Base-by-base conservation (phyloP, 2,797 vertebrate genomes). In the Hybognathus amarus region DNA sequence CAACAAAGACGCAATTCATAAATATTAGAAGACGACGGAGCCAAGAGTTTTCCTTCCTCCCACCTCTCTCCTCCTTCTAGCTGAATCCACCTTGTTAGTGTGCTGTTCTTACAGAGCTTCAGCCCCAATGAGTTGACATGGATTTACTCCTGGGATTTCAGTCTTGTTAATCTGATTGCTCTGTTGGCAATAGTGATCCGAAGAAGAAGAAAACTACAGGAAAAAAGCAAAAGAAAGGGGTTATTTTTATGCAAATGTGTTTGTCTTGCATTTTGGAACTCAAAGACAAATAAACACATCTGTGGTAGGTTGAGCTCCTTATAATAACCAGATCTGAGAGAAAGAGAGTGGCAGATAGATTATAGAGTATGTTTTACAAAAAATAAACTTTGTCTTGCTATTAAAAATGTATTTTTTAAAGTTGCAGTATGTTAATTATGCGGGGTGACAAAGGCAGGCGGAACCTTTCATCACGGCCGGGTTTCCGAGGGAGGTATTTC, bases 1-100 rank as follows among this genome's bases (percentile, higher is more conserved):
- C 89, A 93, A 90, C 90, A 92, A 92, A 92, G 92, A 85, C 50
- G 71, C 4, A 85, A 83, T 89, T 93, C 91, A 92, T 91, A 92
- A 94, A 92, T 93, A 92, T 92, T 92, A 88, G 67, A 93, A 38
- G 77, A 77, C 89, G 85, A 67, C 85, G 86, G 82, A 80, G 20
- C 4, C 13, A 77, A 74, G 50, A 73, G 42, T 7, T 88, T 80
- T 59, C 15, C 77, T 85, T 89, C 87, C 81, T 85, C 80, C 77
- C 30, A 81, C 84, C 84, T 80, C 84, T 80, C 24, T 63, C 69
- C 88, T 90, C 89, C 87, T 89, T 86, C 30, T 77, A 50, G 64
- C 83, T 91, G 80, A 86, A 89, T 83, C 85, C 89, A 80, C 50
- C 74, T 82, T 86, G 86, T 88, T 85, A 86, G 74, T 75, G 61